phyloP scores from a whole-genome alignment of 2,888 invertebrate genomes.

The Dynastes grantii region DNA sequence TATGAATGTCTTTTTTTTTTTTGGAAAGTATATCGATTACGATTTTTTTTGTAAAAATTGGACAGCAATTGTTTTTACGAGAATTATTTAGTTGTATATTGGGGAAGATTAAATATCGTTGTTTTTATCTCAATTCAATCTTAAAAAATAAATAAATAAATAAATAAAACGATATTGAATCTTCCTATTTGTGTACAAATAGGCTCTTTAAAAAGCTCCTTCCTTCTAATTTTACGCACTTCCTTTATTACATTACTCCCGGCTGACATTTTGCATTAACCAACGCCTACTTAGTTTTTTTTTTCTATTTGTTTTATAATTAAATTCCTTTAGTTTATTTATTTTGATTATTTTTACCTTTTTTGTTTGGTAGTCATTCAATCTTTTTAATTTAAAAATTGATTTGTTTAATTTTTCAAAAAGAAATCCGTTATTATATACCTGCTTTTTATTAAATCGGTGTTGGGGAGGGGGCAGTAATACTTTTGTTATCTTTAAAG shows the following conservation, averaged over 20 bases:
- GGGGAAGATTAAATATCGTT: constrained; percentile 20
- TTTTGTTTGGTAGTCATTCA: constrained; percentile 40
- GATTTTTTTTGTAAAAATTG: background rate
- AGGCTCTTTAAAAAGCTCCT: background rate
- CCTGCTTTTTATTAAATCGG: constrained; percentile 38
- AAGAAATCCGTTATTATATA: background rate
- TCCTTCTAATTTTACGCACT: constrained; percentile 31
- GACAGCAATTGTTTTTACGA: no score
- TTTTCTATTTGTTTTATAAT: background rate
- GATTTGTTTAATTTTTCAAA: constrained; percentile 1
- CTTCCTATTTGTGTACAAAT: constrained; percentile 21
- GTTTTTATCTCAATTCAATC: background rate
- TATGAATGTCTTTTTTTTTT: constrained; percentile 19
- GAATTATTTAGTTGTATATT: no score
- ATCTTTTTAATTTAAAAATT: background rate
- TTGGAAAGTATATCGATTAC: background rate
- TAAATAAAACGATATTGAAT: constrained; percentile 13
- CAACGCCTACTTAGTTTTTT: constrained; percentile 3
- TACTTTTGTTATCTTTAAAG: background rate
- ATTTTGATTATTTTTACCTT: constrained; percentile 15
- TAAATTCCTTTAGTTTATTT: background rate
- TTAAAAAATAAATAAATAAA: background rate
- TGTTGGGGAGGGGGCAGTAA: constrained; percentile 45
- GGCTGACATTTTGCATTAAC: constrained; percentile 34
- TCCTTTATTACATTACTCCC: constrained; percentile 23